phyloP scores from a whole-genome alignment of 2,113 vertebrate species.

The Cardinalis cardinalis region DNA sequence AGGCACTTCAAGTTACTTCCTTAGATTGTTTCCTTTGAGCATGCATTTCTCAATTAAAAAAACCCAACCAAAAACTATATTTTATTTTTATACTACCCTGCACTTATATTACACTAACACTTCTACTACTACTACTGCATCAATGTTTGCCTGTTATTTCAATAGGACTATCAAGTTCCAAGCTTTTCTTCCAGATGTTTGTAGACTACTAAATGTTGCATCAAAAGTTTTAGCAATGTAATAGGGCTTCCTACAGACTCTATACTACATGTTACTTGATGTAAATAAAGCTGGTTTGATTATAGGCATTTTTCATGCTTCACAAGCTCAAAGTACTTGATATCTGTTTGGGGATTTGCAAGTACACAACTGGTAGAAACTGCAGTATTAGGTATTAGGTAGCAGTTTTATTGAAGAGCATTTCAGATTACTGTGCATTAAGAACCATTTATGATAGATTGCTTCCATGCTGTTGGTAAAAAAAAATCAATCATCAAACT shows the following conservation, averaged over 20 bases:
- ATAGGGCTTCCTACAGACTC: background rate
- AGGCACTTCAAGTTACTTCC: background rate
- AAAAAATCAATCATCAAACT: background rate
- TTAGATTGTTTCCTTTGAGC: background rate
- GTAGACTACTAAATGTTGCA: background rate
- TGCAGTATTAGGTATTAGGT: background rate
- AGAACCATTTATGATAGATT: background rate
- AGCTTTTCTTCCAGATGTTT: background rate
- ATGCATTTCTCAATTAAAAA: background rate
- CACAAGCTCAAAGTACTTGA: background rate
- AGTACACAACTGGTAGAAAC: background rate
- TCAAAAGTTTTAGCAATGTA: background rate
- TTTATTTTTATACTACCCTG: background rate
- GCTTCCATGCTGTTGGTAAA: background rate
- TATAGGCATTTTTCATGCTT: background rate
- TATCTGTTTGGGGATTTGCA: background rate
- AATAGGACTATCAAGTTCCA: background rate
- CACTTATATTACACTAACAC: background rate
- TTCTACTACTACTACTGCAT: background rate
- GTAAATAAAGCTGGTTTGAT: background rate
- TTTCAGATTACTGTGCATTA: background rate
- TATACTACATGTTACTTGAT: background rate
- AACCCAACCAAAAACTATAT: rapidly evolving
- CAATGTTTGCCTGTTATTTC: background rate
- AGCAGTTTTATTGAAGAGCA: background rate